Evolutionary conservation across 2,113 vertebrate genomes (phyloP), one percentile per base, ranked within the genome.

Genomic region (Mormyrus iriodes): DNA sequence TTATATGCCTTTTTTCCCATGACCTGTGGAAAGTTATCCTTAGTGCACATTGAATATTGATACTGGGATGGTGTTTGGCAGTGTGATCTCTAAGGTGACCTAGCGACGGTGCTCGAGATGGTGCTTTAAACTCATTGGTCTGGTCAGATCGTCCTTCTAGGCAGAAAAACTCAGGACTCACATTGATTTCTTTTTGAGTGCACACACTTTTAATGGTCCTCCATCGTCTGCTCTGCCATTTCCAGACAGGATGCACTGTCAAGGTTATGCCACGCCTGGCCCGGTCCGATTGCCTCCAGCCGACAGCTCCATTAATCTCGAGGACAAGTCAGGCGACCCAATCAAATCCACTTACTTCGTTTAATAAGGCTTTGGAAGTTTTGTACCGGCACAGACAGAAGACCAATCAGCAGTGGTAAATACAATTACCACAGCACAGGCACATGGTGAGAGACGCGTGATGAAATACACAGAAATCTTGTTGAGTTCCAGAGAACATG

Each of bases 81-180:
- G 93, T 90, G 91, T 65, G 93, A 96, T 95, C 94, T 92, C 92
- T 90, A 94, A 94, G 95, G 95, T 95, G 95, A 95, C 95, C 93
- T 90, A 42, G 35, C 13, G 90, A 88, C 24, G 89, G 90, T 90
- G 87, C 91, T 90, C 90, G 92, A 58, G 42, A 10, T 10, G 58
- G 83, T 86, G 31, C 89, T 76, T 79, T 35, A 10, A 84, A n/a
- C 51, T 89, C 91, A 90, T 90, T 90, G 93, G 92, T 93, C 90
- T 94, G 92, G 90, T 93, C 92, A 24, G 85, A 90, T 88, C 92
- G 93, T 93, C 94, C 92, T 93, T 94, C 89, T 91, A 87, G 91
- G 87, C 85, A 90, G 35, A 90, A 92, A 90, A 42, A 79, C 31
- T 0, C 73, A 42, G 92, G 93, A 91, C 91, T 91, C 84, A 90